These are phyloP conservation scores for Palloptera scutellata DNA, from an alignment of 2,888 invertebrate genomes.

Conservation along the genomic window DNA sequence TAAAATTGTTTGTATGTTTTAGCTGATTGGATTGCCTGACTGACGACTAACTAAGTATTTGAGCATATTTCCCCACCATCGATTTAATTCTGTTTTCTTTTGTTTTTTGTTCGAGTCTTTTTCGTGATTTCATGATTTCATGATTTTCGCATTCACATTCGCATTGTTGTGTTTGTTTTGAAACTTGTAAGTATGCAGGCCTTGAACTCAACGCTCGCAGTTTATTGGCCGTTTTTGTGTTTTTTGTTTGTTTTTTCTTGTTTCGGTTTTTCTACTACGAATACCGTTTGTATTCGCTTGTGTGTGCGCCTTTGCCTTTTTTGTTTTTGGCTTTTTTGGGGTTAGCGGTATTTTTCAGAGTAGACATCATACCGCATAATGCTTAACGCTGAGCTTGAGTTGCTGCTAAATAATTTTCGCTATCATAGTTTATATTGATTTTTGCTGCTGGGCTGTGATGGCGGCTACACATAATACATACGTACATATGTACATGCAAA, in stretches of 20 bases:
- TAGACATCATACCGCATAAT: slow-evolving; percentile 4
- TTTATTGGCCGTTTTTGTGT: slow-evolving; percentile 28
- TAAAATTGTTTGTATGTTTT: too few species aligned
- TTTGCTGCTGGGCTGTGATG: neutral
- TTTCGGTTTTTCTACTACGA: slow-evolving; percentile 30
- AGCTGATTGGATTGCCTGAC: too few species aligned
- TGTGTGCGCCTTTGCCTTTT: slow-evolving; percentile 4
- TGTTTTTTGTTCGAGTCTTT: slow-evolving; percentile 5
- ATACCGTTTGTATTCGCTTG: slow-evolving; percentile 32
- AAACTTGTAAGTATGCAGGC: slow-evolving; percentile 23
- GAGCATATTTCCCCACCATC: too few species aligned
- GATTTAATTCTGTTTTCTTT: neutral
- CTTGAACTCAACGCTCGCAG: slow-evolving; percentile 33
- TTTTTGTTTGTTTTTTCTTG: too few species aligned
- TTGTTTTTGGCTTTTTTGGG: neutral
- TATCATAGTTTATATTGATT: neutral
- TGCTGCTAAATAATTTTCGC: slow-evolving; percentile 2
- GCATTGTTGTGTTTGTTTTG: slow-evolving; percentile 8
- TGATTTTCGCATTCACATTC: slow-evolving; percentile 7
- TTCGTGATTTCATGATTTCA: slow-evolving; percentile 9
- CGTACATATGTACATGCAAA: too few species aligned
- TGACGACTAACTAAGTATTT: too few species aligned
- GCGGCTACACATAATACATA: too few species aligned
- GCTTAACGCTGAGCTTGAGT: slow-evolving; percentile 2
- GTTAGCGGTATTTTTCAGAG: slow-evolving; percentile 28